phyloP scores from a whole-genome alignment of 2,113 vertebrate genomes.

The Anhinga anhinga region DNA sequence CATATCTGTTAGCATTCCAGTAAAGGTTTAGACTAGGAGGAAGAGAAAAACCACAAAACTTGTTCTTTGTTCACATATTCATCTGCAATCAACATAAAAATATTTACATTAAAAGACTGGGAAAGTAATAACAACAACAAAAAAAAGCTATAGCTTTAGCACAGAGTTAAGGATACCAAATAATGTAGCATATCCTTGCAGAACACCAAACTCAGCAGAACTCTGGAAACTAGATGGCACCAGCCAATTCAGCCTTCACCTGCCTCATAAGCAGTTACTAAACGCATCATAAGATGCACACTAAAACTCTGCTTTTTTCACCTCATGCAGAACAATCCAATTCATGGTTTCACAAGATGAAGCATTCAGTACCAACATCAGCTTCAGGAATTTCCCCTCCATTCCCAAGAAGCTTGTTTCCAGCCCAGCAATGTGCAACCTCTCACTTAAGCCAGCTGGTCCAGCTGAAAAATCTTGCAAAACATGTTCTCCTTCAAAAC shows the following conservation, averaged over 20 bases:
- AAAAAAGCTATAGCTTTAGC: not conserved
- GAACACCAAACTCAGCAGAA: not conserved
- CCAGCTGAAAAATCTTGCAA: not conserved
- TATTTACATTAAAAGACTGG: not conserved
- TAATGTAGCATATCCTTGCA: not conserved
- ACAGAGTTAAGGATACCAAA: not conserved
- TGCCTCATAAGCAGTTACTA: not conserved
- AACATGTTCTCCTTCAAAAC: not conserved
- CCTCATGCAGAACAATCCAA: not conserved
- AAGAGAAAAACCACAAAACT: not conserved
- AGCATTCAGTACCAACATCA: not conserved
- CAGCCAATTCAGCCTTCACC: not conserved
- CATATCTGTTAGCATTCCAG: not conserved
- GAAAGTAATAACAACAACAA: not conserved
- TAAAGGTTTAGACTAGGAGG: not conserved
- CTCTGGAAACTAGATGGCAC: not conserved
- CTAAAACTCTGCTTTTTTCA: not conserved
- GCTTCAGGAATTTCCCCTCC: not conserved
- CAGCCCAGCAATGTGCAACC: not conserved
- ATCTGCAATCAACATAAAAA: not conserved
- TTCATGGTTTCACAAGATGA: not conserved
- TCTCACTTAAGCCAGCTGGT: not conserved
- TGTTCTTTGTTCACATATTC: not conserved
- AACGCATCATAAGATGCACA: rapidly evolving
- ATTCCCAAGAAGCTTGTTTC: not conserved